Conservation (phyloP, 2,113 vertebrate genomes). For the Otus sunia region DNA sequence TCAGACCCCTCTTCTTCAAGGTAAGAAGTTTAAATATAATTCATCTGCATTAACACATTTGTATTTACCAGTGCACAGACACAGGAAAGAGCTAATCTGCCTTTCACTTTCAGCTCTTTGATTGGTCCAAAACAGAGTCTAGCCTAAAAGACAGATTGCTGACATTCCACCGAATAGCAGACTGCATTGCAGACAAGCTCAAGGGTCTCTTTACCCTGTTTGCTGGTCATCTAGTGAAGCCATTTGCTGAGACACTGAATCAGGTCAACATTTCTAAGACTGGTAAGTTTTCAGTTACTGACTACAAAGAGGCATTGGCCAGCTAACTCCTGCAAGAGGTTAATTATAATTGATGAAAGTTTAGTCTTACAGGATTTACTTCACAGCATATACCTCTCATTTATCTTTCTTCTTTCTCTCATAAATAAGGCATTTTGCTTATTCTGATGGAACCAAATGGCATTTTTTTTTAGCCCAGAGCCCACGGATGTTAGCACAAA, state of each 20-base stretch:
- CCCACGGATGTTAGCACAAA: background rate
- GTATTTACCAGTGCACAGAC: background rate
- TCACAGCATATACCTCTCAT: background rate
- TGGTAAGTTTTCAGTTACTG: constrained; percentile 67
- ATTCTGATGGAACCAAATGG: background rate
- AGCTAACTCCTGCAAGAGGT: background rate
- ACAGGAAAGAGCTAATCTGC: background rate
- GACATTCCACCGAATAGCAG: constrained; percentile 86
- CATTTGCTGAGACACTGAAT: constrained; percentile 83
- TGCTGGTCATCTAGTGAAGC: constrained; percentile 91
- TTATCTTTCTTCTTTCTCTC: background rate
- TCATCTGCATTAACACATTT: background rate
- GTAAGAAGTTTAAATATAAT: constrained; percentile 61
- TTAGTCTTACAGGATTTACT: background rate
- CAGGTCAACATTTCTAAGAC: constrained; percentile 79
- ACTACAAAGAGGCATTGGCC: background rate
- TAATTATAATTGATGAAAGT: background rate
- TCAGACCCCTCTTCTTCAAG: constrained; percentile 97
- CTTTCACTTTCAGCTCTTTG: constrained; percentile 82
- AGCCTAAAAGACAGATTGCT: constrained; percentile 81
- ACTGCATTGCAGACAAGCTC: constrained; percentile 84
- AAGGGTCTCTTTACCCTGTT: constrained; percentile 94
- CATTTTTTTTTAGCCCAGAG: no score
- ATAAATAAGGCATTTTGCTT: background rate
- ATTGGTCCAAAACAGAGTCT: constrained; percentile 87